Evolutionary conservation across 1,140 invertebrate species (phyloP).

Genomic region (Aethina tumida): DNA sequence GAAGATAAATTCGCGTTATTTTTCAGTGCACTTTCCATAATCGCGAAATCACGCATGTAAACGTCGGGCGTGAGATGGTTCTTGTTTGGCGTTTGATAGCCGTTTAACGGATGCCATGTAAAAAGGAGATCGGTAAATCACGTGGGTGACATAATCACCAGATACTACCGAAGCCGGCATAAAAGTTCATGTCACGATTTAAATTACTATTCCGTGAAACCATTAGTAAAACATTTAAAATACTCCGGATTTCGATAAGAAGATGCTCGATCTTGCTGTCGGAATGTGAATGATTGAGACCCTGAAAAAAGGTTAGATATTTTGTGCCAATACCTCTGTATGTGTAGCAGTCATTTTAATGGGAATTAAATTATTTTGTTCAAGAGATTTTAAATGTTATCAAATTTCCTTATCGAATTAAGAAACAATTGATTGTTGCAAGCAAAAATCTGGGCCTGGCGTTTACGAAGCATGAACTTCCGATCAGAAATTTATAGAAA

Average conservation of each 20-base stretch:
- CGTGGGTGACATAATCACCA: constrained; percentile 24
- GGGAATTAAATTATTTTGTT: too few relatives aligned
- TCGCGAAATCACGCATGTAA: constrained; percentile 2
- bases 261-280: constrained; percentile 1
- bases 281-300: background rate
- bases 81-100: constrained; percentile 22
- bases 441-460: too few relatives aligned
- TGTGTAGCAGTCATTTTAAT: too few relatives aligned
- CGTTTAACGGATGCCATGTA: constrained; percentile 23
- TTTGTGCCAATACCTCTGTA: too few relatives aligned
- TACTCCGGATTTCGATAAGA: constrained; percentile 15
- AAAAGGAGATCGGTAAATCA: constrained; percentile 22
- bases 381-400: too few relatives aligned
- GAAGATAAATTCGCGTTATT: too few relatives aligned
- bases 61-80: constrained; percentile 1
- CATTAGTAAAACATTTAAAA: constrained; percentile 17
- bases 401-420: too few relatives aligned
- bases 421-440: too few relatives aligned
- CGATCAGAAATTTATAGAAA: too few relatives aligned
- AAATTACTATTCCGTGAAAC: constrained; percentile 19
- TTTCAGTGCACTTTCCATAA: too few relatives aligned
- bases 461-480: too few relatives aligned
- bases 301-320: constrained; percentile 1
- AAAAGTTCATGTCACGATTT: constrained; percentile 22
- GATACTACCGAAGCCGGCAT: constrained; percentile 17